A percentile compares a stretch with the other conserved stretches of the same genome.
Conservation (phyloP, 2,888 invertebrate species). For the Hyposoter dolosus region DNA sequence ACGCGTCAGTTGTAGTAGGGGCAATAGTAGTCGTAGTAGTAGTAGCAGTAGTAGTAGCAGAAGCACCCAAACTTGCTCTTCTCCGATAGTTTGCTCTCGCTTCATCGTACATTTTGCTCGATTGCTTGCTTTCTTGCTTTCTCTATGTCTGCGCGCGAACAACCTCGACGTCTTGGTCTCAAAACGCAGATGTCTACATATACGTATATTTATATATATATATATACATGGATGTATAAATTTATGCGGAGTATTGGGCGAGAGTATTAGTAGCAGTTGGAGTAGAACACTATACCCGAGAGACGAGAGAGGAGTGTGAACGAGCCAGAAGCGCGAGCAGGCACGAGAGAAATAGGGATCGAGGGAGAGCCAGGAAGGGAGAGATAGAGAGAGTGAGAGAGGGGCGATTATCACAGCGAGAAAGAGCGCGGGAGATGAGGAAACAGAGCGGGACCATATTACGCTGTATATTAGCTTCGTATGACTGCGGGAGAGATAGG, state of each 20-base stretch:
- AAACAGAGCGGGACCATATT: constrained; percentile 45
- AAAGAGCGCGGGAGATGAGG: constrained; percentile 42
- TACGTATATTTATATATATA: background rate
- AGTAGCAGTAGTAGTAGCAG: background rate
- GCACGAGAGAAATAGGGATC: constrained; percentile 12
- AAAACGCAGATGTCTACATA: constrained; percentile 24
- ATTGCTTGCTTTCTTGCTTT: constrained; percentile 48
- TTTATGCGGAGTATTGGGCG: constrained; percentile 13
- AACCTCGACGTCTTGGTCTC: constrained; percentile 13
- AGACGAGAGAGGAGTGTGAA: constrained; percentile 56
- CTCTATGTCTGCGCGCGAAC: constrained; percentile 25
- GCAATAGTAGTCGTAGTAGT: constrained; percentile 6
- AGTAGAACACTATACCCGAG: constrained; percentile 54
- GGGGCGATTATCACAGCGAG: background rate
- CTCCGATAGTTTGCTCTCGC: constrained; percentile 45
- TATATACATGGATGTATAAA: background rate
- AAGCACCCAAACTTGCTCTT: constrained; percentile 14
- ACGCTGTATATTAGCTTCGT: background rate
- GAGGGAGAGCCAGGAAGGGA: background rate
- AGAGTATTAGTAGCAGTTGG: constrained; percentile 38
- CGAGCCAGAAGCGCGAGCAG: constrained; percentile 56
- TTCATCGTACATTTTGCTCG: constrained; percentile 49
- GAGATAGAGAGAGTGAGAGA: background rate
- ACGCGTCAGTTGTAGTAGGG: constrained; percentile 23
- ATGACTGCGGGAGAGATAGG: constrained; percentile 4